Percentiles rank a stretch among this genome's conserved stretches.
Evolutionary conservation across 1,140 invertebrate species (phyloP).

Genomic region (Asobara japonica): DNA sequence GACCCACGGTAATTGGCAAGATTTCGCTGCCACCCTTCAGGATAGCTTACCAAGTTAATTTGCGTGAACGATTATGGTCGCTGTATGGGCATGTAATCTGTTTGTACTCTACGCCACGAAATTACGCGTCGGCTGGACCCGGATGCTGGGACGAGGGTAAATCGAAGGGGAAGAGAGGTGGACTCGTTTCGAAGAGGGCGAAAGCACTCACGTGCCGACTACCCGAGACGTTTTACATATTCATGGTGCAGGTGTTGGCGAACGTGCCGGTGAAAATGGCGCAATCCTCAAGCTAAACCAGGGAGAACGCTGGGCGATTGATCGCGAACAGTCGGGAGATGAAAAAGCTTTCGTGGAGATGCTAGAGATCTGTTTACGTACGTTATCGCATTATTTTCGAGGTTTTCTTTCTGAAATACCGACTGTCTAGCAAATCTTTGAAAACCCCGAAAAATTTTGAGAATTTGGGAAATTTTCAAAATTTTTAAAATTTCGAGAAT

Average conservation of each 20-base stretch:
- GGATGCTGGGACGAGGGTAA: background rate
- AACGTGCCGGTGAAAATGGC: conserved; percentile 12
- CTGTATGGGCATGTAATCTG: conserved; percentile 25
- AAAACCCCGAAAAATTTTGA: too few species aligned
- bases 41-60: conserved; percentile 20
- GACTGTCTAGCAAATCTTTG: too few species aligned
- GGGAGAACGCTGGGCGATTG: conserved; percentile 8
- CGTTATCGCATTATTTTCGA: too few species aligned
- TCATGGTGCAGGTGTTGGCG: conserved; percentile 22
- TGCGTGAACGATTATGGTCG: conserved; percentile 23
- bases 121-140: conserved; percentile 12
- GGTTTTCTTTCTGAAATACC: too few species aligned
- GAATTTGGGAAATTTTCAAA: too few species aligned
- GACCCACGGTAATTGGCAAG: background rate
- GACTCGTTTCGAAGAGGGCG: background rate
- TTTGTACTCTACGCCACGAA: conserved; percentile 20
- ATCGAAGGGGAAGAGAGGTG: background rate
- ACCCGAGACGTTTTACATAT: conserved; percentile 30
- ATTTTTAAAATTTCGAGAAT: too few species aligned
- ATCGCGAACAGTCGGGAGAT: too few species aligned
- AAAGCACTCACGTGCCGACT: conserved; percentile 21
- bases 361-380: too few species aligned
- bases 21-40: background rate
- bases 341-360: too few species aligned
- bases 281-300: conserved; percentile 1